Evolutionary conservation across 2,888 invertebrate genomes (phyloP).

Genomic region (Ypsolopha sequella): DNA sequence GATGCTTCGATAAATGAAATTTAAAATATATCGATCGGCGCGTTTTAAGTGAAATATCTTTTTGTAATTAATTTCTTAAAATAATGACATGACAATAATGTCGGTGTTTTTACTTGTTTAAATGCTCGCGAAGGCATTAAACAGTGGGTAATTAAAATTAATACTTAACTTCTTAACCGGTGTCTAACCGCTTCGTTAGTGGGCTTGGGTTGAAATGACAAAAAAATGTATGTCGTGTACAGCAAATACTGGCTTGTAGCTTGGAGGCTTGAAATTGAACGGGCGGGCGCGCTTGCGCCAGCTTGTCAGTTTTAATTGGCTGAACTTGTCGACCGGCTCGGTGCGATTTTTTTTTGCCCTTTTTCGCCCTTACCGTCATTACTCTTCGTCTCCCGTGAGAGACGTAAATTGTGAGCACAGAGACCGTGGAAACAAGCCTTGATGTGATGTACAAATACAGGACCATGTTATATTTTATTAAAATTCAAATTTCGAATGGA

Average conservation of each 20-base stretch:
- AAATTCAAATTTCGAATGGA: slow-evolving; percentile 50
- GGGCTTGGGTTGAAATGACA: slow-evolving; percentile 9
- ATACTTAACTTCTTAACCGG: slow-evolving; percentile 7
- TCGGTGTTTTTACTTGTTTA: background rate
- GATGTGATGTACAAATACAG: slow-evolving; percentile 58
- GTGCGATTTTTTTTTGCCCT: slow-evolving; percentile 48
- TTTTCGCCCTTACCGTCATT: slow-evolving; percentile 55
- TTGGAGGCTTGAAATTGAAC: slow-evolving; percentile 51
- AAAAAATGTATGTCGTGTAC: slow-evolving; percentile 9
- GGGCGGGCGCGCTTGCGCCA: slow-evolving; percentile 47
- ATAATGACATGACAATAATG: background rate
- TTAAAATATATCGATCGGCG: background rate
- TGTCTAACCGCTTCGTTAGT: slow-evolving; percentile 20
- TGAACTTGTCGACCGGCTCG: slow-evolving; percentile 64
- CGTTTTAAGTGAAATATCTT: background rate
- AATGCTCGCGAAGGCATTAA: slow-evolving; percentile 1
- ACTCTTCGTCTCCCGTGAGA: slow-evolving; percentile 67
- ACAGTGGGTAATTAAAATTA: slow-evolving; percentile 10
- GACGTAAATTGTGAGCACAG: slow-evolving; percentile 62
- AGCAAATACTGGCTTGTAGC: slow-evolving; percentile 21
- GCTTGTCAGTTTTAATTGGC: slow-evolving; percentile 70
- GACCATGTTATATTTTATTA: slow-evolving; percentile 41
- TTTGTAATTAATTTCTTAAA: background rate
- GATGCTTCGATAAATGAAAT: slow-evolving; percentile 3
- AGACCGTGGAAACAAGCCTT: slow-evolving; percentile 55